Evolutionary conservation across 2,888 invertebrate genomes (phyloP), one percentile per base, ranked within the genome.

Genomic region (Ptilodon capucinus): DNA sequence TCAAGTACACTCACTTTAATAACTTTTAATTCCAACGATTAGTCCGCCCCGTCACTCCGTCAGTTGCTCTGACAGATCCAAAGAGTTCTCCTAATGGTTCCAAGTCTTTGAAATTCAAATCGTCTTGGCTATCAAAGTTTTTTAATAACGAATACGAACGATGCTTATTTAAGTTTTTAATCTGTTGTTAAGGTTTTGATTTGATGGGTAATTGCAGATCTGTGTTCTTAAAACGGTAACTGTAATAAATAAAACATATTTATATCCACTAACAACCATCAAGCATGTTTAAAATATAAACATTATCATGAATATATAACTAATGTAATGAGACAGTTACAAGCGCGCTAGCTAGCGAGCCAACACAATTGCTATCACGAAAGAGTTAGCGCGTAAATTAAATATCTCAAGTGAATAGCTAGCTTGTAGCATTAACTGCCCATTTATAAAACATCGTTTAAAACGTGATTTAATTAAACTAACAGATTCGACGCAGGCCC

Each of bases 1-100:
- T 21, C 17, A 48, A 56, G 50, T 48, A 43, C 40, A 52, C 46
- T 63, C 54, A 46, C 42, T 43, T 50, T 51, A 46, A 69, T 46
- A 61, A 61, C 55, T 67, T 69, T 67, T 57, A 58, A 62, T 69
- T 54, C 43, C 17, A 16, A 34, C 52, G 49, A 64, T 62, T 68
- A 59, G 49, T 44, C 48, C 46, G 44, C 39, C 44, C 32, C 48
- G 46, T 48, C 46, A 58, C 48, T 59, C 44, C 34, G 40, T 51
- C 47, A 48, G 43, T 30, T 51, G 52, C 55, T 54, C 44, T 48
- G 51, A 54, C 30, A 40, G 49, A 47, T 49, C 38, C 40, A 11
- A 39, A 43, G 49, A 45, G 40, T 42, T 51, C 55, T 14, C n/a
- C 32, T 54, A 51, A 52, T 50, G 30, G 46, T 11, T 34, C 13